Base-by-base conservation (phyloP, 2,797 vertebrate genomes). In the Pipistrellus pipistrellus region DNA sequence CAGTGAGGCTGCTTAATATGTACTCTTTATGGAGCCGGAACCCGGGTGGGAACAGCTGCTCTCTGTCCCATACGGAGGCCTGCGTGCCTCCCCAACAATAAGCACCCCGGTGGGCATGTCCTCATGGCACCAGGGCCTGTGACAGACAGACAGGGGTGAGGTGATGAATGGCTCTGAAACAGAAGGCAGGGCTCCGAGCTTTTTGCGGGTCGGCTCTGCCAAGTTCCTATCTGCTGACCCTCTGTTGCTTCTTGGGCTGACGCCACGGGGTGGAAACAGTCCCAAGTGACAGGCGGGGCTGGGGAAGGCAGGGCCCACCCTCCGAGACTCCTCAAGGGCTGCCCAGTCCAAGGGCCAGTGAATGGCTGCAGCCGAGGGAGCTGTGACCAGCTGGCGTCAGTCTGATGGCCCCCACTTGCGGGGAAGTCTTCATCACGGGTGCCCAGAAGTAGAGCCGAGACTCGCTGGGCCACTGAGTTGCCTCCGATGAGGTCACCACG, bases 381-480 rank as follows among this genome's bases (percentile, higher is more conserved):
- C 78, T 17, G 38, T 17, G 72, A 27, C 2, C 20, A 2, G 51
- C 72, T 9, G 59, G 59, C 46, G 12, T 30, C 0, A 0, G n/a
- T 27, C 18, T 1, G 3, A 51, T 0, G 66, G 27, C 38, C 13
- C 48, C 88, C 12, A 27, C 1, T 6, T 20, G 30, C 0, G 0
- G 13, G 66, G 62, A 35, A 35, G 72, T 2, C 44, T 53, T 44
- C 11, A 14, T 4, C 32, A 8, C 0, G 2, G 81, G 41, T 2
- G 5, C 66, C 66, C 11, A 2, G 17, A 17, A 25, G 38, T 2
- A 0, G 8, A 57, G 81, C 30, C 0, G 27, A 41, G 71, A 6
- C 41, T 14, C 0, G 0, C 30, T 0, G 15, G 69, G 78, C 20
- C 32, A 4, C 55, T 11, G 0, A 0, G 57, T 18, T 4, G 0